phyloP scores from a whole-genome alignment of 2,797 vertebrate species.

The Pelochelys cantorii region DNA sequence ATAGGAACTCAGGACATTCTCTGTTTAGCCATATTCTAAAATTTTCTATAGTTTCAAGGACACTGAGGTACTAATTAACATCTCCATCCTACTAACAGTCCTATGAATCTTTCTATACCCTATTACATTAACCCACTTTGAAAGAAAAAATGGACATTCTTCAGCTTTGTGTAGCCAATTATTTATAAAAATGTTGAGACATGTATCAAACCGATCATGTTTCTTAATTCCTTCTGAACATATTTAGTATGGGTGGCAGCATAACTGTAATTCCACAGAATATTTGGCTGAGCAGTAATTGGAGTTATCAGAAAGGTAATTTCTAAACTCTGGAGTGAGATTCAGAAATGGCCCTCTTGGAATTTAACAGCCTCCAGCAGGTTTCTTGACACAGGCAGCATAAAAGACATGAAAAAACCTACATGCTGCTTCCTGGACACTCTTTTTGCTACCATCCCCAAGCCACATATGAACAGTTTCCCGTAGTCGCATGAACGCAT shows the following conservation, averaged over 20 bases:
- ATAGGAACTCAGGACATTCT: neutral
- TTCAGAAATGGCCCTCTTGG: neutral
- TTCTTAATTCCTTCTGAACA: too few species aligned
- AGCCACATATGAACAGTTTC: constrained; percentile 11
- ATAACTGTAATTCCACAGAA: neutral
- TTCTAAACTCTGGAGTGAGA: constrained; percentile 13
- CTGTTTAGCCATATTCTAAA: neutral
- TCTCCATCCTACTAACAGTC: neutral
- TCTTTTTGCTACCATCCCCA: constrained; percentile 16
- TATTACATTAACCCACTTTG: neutral
- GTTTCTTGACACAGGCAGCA: neutral
- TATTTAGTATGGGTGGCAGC: too few species aligned
- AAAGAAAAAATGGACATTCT: neutral
- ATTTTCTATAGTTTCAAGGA: neutral
- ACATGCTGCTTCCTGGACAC: neutral
- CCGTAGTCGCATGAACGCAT: neutral
- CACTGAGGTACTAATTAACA: constrained; percentile 1
- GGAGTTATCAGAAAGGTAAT: neutral
- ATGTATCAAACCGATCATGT: constrained; percentile 28
- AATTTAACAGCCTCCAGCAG: neutral
- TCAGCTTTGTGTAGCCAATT: neutral
- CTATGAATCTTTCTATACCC: fast-evolving
- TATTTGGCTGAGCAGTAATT: neutral
- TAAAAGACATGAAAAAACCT: neutral
- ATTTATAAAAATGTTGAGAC: neutral